A percentile compares a stretch with the other conserved stretches of the same genome.
Evolutionary conservation across 1,140 invertebrate species (phyloP).

Genomic region (Drosophila bipectinata): DNA sequence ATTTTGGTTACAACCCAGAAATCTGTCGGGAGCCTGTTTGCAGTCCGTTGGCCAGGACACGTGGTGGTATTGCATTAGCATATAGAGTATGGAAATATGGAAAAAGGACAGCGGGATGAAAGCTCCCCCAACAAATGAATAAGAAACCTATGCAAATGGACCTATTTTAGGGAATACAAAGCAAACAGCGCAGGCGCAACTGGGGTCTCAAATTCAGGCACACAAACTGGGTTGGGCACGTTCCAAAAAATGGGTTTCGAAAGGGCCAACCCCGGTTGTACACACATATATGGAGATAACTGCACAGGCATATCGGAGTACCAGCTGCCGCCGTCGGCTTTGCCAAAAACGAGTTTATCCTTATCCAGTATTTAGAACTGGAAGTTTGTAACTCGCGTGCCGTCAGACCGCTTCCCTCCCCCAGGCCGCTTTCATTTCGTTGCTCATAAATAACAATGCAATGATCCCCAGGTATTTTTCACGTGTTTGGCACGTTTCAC

Average conservation of each 20-base stretch:
- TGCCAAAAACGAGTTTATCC: slow-evolving; percentile 79
- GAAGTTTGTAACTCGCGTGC: slow-evolving; percentile 40
- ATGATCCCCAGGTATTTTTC: slow-evolving; percentile 93
- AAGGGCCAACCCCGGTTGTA: slow-evolving; percentile 42
- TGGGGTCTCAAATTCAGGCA: slow-evolving; percentile 8
- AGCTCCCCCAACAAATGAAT: slow-evolving; percentile 37
- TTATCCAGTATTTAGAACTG: slow-evolving; percentile 41
- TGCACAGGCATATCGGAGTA: slow-evolving; percentile 19
- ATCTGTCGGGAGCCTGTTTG: slow-evolving; percentile 66
- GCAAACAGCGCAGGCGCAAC: slow-evolving; percentile 64
- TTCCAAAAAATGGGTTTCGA: slow-evolving; percentile 30
- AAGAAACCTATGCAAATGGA: slow-evolving; percentile 13
- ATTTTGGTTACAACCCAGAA: slow-evolving; percentile 31
- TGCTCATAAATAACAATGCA: slow-evolving; percentile 79
- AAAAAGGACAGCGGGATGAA: slow-evolving; percentile 29
- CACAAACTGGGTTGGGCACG: slow-evolving; percentile 51
- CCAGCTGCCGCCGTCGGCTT: slow-evolving; percentile 56
- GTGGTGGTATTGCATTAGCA: slow-evolving; percentile 50
- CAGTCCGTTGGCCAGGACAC: slow-evolving; percentile 68
- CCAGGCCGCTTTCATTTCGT: slow-evolving; percentile 55
- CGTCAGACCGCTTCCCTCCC: slow-evolving; percentile 41
- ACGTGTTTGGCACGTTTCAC: slow-evolving; percentile 92
- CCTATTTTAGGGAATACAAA: slow-evolving; percentile 28
- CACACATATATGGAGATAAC: slow-evolving; percentile 17
- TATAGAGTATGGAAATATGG: slow-evolving; percentile 22